phyloP scores from a whole-genome alignment of 1,140 invertebrate species.

The Zaprionus kolodkinae region DNA sequence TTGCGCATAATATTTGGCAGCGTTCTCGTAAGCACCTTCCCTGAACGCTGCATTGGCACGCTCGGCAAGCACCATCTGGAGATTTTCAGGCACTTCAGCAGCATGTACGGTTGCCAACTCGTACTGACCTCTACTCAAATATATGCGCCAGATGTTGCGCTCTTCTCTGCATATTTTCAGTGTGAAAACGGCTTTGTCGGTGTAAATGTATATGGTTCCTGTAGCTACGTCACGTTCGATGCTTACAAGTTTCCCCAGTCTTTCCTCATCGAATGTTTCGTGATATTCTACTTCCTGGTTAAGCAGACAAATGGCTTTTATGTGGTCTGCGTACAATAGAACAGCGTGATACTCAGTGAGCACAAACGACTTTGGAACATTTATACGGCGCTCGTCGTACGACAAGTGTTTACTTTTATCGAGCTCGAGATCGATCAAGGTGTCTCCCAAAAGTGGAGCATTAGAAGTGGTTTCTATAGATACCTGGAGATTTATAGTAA shows the following conservation, averaged over 20 bases:
- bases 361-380: slow-evolving; percentile 90
- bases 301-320: slow-evolving; percentile 93
- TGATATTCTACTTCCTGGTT: slow-evolving; percentile 95
- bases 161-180: slow-evolving; percentile 94
- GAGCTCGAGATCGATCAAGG: slow-evolving; percentile 64
- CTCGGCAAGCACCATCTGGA: slow-evolving; percentile 93
- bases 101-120: slow-evolving; percentile 93
- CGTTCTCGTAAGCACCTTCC: slow-evolving; percentile 91
- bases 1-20: slow-evolving; percentile 94
- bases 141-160: slow-evolving; percentile 95
- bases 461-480: slow-evolving; percentile 49
- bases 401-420: slow-evolving; percentile 66
- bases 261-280: slow-evolving; percentile 90
- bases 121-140: slow-evolving; percentile 94
- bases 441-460: slow-evolving; percentile 54
- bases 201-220: slow-evolving; percentile 94
- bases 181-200: slow-evolving; percentile 92
- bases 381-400: slow-evolving; percentile 72
- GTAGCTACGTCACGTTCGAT: slow-evolving; percentile 93
- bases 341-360: slow-evolving; percentile 96
- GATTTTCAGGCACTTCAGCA: slow-evolving; percentile 90
- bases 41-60: slow-evolving; percentile 95
- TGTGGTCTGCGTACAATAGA: slow-evolving; percentile 92
- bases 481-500: slow-evolving; percentile 39
- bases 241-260: slow-evolving; percentile 91